Evolutionary conservation across 1,140 invertebrate genomes (phyloP).

Genomic region (Geopemphigus sp.): DNA sequence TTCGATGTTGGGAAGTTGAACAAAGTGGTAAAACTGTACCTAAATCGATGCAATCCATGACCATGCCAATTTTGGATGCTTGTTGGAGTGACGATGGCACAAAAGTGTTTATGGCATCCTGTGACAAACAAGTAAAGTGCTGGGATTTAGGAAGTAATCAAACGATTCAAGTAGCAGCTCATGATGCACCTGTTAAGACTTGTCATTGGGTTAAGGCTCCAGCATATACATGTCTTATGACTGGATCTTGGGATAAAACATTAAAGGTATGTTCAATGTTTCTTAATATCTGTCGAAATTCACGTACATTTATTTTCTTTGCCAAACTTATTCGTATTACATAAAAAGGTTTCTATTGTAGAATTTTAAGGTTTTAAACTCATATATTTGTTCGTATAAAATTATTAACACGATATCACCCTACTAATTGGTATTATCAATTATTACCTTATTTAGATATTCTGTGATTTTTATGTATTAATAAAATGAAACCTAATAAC

Average conservation of each 20-base stretch:
- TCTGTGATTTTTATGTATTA: too few species aligned
- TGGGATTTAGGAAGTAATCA: conserved; percentile 98
- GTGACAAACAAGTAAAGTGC: conserved; percentile 97
- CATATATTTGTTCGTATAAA: too few species aligned
- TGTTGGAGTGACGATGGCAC: conserved; percentile 96
- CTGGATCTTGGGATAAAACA: conserved; percentile 98
- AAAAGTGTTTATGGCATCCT: conserved; percentile 96
- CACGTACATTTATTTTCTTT: too few species aligned
- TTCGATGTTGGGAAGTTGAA: conserved; percentile 96
- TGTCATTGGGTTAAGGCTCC: conserved; percentile 97
- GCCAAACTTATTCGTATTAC: too few species aligned
- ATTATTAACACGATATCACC: too few species aligned
- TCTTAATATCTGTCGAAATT: too few species aligned
- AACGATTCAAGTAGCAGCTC: conserved; percentile 87
- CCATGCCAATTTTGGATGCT: conserved; percentile 89
- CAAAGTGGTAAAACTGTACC: conserved; percentile 87
- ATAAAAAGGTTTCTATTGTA: too few species aligned
- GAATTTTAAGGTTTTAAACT: too few species aligned
- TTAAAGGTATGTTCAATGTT: conserved; percentile 67
- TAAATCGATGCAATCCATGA: conserved; percentile 96
- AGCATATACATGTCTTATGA: conserved; percentile 96
- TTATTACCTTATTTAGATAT: too few species aligned
- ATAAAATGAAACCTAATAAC: too few species aligned
- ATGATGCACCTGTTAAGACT: conserved; percentile 94
- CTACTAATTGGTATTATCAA: too few species aligned